Conservation (phyloP, 2,113 vertebrate species). For the Jacana jacana region DNA sequence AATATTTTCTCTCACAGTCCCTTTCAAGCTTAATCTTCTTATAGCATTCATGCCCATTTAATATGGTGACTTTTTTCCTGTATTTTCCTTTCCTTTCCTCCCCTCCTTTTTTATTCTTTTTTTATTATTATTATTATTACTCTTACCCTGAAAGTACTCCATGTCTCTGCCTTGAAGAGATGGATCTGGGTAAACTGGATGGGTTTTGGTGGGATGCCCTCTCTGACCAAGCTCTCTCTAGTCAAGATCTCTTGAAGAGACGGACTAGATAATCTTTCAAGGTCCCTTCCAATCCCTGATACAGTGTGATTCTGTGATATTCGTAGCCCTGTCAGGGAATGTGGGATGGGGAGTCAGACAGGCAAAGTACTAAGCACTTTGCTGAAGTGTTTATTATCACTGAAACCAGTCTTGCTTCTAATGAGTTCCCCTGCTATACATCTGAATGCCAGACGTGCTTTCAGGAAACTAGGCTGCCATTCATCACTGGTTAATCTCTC, state of each 20-base stretch:
- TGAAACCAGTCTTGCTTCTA: neutral
- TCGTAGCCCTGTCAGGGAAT: neutral
- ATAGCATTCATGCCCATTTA: neutral
- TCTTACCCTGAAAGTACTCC: neutral
- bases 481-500: conserved; percentile 11
- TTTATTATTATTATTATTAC: neutral
- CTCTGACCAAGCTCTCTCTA: neutral
- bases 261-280: no score
- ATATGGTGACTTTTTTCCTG: rapidly evolving
- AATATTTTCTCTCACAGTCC: neutral
- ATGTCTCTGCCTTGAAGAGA: neutral
- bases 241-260: no score
- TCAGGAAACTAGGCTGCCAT: neutral
- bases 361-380: neutral
- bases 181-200: neutral
- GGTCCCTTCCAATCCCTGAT: no score
- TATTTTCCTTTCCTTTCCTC: neutral
- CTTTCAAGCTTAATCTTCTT: neutral
- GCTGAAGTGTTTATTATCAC: neutral
- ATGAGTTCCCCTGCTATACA: neutral
- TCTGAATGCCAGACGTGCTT: neutral
- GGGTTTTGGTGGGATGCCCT: neutral
- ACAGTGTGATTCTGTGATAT: no score
- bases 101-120: no score
- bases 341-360: neutral